Base-by-base conservation (phyloP, 2,113 vertebrate genomes). In the Oceanodroma tethys region DNA sequence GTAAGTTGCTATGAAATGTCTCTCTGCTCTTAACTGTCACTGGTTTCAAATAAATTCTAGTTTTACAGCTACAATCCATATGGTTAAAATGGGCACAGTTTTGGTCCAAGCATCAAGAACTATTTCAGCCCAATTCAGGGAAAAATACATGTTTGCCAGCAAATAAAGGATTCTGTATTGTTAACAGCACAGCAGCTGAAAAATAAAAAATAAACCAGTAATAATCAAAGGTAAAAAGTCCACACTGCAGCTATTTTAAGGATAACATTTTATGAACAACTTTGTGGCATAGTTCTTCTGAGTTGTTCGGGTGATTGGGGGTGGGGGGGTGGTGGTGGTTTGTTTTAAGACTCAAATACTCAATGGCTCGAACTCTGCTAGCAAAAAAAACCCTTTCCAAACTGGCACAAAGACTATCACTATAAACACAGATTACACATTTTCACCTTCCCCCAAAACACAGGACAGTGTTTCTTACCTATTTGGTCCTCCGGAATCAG, bases 401-500 rank as follows among this genome's bases (percentile, higher is more conserved):
- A 52, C 14, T 8, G 7, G 27, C 59, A 66, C 34, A 72, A 76
- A 86, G 55, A 55, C 29, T 18, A 19, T 21, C 14, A 3, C 52
- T 14, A 2, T 25, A 36, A 86, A 60, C 27, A 62, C 26, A 81
- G 38, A 50, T 16, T 7, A 29, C 6, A 56, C 16, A 10, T 71
- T 76, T 80, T 50, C 47, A 53, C 38, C 40, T 76, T 68, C 23
- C 42, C 71, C 52, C 43, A 67, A 63, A 78, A 86, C 17, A 84
- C 23, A 25, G 10, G 36, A 20, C 6, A 43, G 21, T 1, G 10
- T 40, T 59, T 83, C 99, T 99, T 98, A 99, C 99, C 99, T 63
- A 99, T 99, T 96, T 99, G 99, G 95, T 99, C 99, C 97, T 99
- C 99, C 0, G 99, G 99, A 96, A 99, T 99, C 84, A 99, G 98